Evolutionary conservation across 2,113 vertebrate species (phyloP).

Genomic region (Trachemys scripta): DNA sequence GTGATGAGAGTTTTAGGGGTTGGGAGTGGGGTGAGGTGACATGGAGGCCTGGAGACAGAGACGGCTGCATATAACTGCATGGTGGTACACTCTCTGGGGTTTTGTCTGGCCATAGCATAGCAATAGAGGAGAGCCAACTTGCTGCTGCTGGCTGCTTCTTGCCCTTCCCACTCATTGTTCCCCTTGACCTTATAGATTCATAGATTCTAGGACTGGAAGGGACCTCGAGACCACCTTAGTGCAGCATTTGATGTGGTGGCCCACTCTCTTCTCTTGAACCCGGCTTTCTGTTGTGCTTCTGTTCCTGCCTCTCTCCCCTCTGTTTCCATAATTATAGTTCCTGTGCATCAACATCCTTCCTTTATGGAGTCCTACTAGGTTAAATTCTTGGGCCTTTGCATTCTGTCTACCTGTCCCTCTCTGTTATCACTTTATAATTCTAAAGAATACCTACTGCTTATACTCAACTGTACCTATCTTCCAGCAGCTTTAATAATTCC

Average conservation of each 20-base stretch:
- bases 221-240: neutral
- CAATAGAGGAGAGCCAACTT: neutral
- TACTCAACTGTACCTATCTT: neutral
- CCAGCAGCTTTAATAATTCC: neutral
- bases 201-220: no score
- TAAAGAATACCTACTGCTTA: neutral
- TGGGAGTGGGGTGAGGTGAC: no score
- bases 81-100: neutral
- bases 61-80: neutral
- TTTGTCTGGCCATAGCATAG: neutral
- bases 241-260: neutral
- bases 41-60: neutral
- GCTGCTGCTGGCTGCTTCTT: neutral
- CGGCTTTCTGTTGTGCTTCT: neutral
- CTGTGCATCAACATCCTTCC: neutral
- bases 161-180: neutral
- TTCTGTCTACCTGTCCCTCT: neutral
- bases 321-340: neutral
- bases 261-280: neutral
- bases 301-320: neutral
- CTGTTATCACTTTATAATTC: neutral
- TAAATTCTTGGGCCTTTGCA: neutral
- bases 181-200: neutral
- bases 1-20: neutral
- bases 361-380: neutral